Evolutionary conservation across 2,113 vertebrate species (phyloP).

Genomic region (Chinchilla lanigera): DNA sequence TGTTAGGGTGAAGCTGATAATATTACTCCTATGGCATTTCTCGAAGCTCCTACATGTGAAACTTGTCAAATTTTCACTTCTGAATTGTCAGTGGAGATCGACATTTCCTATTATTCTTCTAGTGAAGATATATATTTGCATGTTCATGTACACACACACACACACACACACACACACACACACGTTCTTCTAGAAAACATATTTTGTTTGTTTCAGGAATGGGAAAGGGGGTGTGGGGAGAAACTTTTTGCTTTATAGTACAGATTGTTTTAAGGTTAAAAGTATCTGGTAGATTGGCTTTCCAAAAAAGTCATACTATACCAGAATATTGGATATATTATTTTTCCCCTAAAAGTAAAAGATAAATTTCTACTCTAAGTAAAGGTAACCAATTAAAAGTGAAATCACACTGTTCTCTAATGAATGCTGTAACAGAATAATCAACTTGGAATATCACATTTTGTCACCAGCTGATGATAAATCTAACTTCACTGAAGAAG

Average conservation of each 20-base stretch:
- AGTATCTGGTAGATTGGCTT: not conserved
- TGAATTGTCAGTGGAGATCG: constrained; percentile 41
- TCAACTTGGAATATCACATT: not conserved
- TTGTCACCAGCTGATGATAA: not conserved
- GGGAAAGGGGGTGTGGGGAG: not conserved
- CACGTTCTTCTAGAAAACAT: not conserved
- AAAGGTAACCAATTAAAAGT: not conserved
- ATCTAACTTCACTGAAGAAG: not conserved
- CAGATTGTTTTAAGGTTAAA: not conserved
- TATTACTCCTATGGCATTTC: not conserved
- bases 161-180: not conserved
- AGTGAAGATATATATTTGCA: not conserved
- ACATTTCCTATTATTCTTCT: not conserved
- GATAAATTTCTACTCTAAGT: not conserved
- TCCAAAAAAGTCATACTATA: not conserved
- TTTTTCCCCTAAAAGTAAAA: not conserved
- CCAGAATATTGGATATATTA: not conserved
- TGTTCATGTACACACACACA: no score
- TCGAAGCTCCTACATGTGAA: not conserved
- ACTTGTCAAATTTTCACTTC: constrained; percentile 17
- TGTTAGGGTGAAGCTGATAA: not conserved
- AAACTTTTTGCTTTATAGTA: not conserved
- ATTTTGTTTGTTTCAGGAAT: not conserved
- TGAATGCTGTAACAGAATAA: not conserved
- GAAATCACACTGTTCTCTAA: not conserved